Percentiles rank a stretch among this genome's conserved stretches.
phyloP scores from a whole-genome alignment of 2,113 vertebrate species.

The Azemiops feae region DNA sequence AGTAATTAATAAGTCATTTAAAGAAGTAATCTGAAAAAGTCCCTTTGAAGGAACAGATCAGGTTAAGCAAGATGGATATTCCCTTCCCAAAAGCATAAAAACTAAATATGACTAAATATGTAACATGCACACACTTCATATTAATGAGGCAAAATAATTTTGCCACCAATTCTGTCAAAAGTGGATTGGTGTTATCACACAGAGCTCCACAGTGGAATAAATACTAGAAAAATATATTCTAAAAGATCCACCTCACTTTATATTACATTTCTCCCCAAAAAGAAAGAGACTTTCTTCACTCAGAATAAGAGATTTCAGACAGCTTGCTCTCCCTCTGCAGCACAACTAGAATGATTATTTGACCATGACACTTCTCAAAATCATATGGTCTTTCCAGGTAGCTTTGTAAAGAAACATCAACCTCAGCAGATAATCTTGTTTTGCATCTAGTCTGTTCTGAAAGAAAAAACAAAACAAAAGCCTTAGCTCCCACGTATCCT shows the following conservation, averaged over 20 bases:
- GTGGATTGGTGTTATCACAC: too few species aligned
- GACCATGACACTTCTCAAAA: not conserved
- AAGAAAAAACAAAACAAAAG: not conserved
- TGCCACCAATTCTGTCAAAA: too few species aligned
- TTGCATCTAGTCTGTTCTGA: not conserved
- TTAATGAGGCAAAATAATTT: not conserved
- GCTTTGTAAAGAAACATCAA: not conserved
- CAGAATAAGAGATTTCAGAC: not conserved
- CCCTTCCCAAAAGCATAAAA: not conserved
- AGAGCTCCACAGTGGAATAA: too few species aligned
- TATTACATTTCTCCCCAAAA: not conserved
- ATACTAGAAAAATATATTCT: too few species aligned
- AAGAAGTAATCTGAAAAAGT: too few species aligned
- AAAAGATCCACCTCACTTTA: not conserved
- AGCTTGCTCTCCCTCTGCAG: not conserved
- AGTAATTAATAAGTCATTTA: too few species aligned
- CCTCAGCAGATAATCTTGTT: not conserved
- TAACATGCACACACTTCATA: not conserved
- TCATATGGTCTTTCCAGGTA: not conserved
- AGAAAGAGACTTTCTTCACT: not conserved
- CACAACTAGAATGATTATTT: not conserved
- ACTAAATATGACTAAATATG: not conserved
- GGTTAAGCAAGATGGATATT: too few species aligned
- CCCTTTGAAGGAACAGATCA: too few species aligned
- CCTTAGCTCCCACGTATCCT: not conserved